phyloP scores from a whole-genome alignment of 2,888 invertebrate species.

The Bibio marci region DNA sequence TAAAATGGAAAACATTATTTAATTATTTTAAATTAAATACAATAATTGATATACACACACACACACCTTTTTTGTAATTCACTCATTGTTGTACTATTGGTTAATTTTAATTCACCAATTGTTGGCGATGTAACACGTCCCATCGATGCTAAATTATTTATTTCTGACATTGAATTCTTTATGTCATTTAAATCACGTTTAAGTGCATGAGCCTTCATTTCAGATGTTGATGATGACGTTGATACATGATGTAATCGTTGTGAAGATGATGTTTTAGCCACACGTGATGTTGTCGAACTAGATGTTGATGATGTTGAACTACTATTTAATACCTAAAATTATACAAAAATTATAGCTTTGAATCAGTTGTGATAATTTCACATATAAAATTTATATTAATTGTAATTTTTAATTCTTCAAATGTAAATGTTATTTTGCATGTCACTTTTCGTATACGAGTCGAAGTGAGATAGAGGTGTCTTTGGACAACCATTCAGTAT shows the following conservation, averaged over 20 bases:
- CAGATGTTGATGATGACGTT: conserved; percentile 34
- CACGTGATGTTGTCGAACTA: conserved; percentile 21
- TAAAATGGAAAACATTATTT: conserved; percentile 14
- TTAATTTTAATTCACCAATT: conserved; percentile 10
- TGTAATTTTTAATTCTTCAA: too few relatives aligned
- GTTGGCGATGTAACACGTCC: conserved; percentile 13
- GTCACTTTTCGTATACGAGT: too few relatives aligned
- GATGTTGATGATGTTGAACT: conserved; percentile 25
- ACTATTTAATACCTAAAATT: conserved; percentile 30
- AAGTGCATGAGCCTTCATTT: conserved; percentile 67
- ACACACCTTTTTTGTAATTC: conserved; percentile 12
- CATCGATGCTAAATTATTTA: conserved; percentile 47
- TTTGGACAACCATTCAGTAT: too few relatives aligned
- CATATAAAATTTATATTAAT: too few relatives aligned
- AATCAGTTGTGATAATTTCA: conserved; percentile 1
- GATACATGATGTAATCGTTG: conserved; percentile 36
- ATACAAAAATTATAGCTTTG: conserved; percentile 7
- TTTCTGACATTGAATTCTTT: conserved; percentile 71
- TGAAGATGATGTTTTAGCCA: conserved; percentile 19
- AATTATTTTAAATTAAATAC: neutral
- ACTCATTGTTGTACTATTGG: conserved; percentile 11
- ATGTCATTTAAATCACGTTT: conserved; percentile 51
- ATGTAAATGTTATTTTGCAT: too few relatives aligned
- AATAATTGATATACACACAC: too few relatives aligned
- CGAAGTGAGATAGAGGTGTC: too few relatives aligned